Percentiles rank a stretch among this genome's conserved stretches.
These are phyloP conservation scores for Hirtodrosophila duncani DNA, from an alignment of 2,888 invertebrate genomes.

Conservation along the genomic window DNA sequence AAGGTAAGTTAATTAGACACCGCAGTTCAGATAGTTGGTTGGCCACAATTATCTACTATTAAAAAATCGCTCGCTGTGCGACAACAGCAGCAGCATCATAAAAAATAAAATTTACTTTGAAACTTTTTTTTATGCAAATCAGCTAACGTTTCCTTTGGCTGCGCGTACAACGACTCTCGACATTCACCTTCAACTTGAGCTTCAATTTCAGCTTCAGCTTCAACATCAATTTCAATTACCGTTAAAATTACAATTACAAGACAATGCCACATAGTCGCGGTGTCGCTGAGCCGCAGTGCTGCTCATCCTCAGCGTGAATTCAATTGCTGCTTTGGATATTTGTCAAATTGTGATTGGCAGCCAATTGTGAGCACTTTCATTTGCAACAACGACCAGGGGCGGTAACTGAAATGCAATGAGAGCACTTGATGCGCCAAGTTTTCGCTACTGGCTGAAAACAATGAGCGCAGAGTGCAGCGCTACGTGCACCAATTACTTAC, in stretches of 20 bases:
- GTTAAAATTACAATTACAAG: slow-evolving; percentile 10
- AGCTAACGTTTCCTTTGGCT: slow-evolving; percentile 17
- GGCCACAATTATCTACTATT: slow-evolving; percentile 44
- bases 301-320: slow-evolving; percentile 53
- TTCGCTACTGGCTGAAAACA: slow-evolving; percentile 20
- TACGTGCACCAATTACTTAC: slow-evolving; percentile 62
- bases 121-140: slow-evolving; percentile 28
- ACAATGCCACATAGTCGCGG: too few species aligned
- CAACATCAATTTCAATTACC: slow-evolving; percentile 28
- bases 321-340: slow-evolving; percentile 41
- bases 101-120: slow-evolving; percentile 15
- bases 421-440: slow-evolving; percentile 51
- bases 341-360: slow-evolving; percentile 56
- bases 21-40: slow-evolving; percentile 21
- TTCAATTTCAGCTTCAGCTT: slow-evolving; percentile 26
- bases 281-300: too few species aligned
- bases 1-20: slow-evolving; percentile 48
- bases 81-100: slow-evolving; percentile 4
- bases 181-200: slow-evolving; percentile 31
- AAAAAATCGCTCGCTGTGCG: slow-evolving; percentile 28
- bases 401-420: slow-evolving; percentile 39
- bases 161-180: slow-evolving; percentile 25
- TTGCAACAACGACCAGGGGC: slow-evolving; percentile 33
- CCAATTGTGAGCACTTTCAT: slow-evolving; percentile 58
- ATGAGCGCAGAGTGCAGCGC: slow-evolving; percentile 39